Base-by-base conservation (phyloP, 2,797 vertebrate genomes). In the Taenioides sp. region DNA sequence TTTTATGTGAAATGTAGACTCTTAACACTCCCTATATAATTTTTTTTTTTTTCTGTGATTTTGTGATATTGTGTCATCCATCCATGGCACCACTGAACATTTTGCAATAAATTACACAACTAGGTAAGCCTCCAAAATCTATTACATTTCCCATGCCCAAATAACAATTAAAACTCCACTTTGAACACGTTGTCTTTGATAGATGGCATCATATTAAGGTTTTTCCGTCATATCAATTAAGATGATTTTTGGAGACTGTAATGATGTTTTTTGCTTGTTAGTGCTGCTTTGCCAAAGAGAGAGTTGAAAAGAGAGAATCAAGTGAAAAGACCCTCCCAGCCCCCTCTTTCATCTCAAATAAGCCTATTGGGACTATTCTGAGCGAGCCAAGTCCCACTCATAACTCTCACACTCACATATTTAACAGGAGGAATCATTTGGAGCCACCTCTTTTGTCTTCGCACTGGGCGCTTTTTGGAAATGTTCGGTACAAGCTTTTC, bases 361-460 rank as follows among this genome's bases (percentile, higher is more conserved):
- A 86, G 80, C 74, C 80, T 70, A 70, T 67, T 81, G 85, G 79
- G 82, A 84, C 71, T 71, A 76, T 77, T 82, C 84, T 74, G 71
- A 81, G 75, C 70, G 74, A 78, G 84, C 78, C 80, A 84, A 84
- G 81, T 70, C 52, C 76, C 78, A 81, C 73, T 83, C 80, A 63
- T 76, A 83, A 84, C 80, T 83, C 82, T 79, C 79, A 84, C 73
- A 85, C 73, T 81, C 77, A 73, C 76, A 77, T 79, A 79, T 80
- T 87, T 78, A 79, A 81, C 76, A 81, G 75, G 68, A 82, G 78
- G 80, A 77, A 80, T 82, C 70, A 70, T 81, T 76, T 84, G 69
- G 83, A 77, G 79, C 69, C 75, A 73, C 72, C 67, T 67, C 76
- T 77, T 84, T 80, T 83, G 82, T 84, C 72, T 80, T 77, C 50